Evolutionary conservation across 1,140 invertebrate species (phyloP), one percentile per base, ranked within the genome.

Genomic region (Rhagoletis pomonella): DNA sequence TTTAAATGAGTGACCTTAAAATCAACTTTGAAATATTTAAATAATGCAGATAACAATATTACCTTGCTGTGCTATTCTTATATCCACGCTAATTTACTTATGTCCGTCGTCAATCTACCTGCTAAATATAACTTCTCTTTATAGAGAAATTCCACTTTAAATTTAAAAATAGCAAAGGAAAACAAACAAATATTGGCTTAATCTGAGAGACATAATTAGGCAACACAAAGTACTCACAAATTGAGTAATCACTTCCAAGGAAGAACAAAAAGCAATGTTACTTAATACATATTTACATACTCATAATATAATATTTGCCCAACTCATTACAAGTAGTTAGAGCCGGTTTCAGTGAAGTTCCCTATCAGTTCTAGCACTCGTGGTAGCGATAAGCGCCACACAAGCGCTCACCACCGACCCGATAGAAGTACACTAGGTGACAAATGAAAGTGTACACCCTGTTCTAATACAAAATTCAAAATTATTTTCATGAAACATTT

Each of bases 1-100:
- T 62, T 17, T 62, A 59, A 10, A 67, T 29, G 39, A 47, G 1
- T 73, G 12, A 0, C 4, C 67, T 12, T 4, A 62, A 47, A 73
- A 73, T 47, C 67, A 73, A 9, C 17, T 47, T 44, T 17, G 44
- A 73, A 73, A 47, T 17, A 44, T 73, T 73, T 73, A 73, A 62
- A 17, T 12, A 12, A 14, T 62, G 17, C 39, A 73, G 19, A 69
- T 42, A 42, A 17, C 4, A 62, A 62, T 62, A 9, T n/a, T 73
- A 73, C 17, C 17, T 47, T 47, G 3, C 10, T 7, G 4, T 4
- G 17, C 42, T 47, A 73, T 47, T 44, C 39, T 47, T 73, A n/a
- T 4, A 73, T 12, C 9, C 1, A 73, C 42, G 67, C 42, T 5
- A 42, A 17, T 73, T 73, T 73, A 17, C 14, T 47, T 73, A 44